These are phyloP conservation scores for Leptoclinus maculatus DNA, from an alignment of 2,797 vertebrate genomes.

Conservation along the genomic window DNA sequence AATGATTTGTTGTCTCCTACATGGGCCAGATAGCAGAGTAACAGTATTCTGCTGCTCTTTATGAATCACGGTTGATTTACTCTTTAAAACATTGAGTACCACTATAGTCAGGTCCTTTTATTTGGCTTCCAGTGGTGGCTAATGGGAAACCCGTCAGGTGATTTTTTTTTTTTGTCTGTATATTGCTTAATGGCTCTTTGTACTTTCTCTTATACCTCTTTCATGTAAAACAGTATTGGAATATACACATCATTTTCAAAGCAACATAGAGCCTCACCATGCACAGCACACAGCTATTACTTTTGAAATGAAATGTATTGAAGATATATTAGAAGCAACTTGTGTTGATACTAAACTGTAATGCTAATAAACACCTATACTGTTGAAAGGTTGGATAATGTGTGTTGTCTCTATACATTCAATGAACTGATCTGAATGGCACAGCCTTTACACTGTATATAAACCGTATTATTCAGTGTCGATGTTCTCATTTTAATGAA, in stretches of 20 bases:
- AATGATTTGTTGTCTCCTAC: not conserved
- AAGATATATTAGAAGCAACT: constrained; percentile 47
- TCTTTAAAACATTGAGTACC: constrained; percentile 30
- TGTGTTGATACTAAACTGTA: constrained; percentile 56
- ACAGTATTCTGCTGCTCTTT: not conserved
- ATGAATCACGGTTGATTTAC: constrained; percentile 52
- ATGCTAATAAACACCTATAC: constrained; percentile 66
- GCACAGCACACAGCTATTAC: constrained; percentile 34
- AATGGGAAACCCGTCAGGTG: constrained; percentile 19
- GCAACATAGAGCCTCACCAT: not conserved
- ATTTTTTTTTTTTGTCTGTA: constrained; percentile 35
- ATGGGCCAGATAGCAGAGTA: not conserved
- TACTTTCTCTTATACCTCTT: constrained; percentile 42
- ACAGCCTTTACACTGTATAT: not conserved
- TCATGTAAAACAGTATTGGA: constrained; percentile 41
- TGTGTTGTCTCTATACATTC: constrained; percentile 11
- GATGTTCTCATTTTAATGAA: not conserved
- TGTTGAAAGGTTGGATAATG: constrained; percentile 15
- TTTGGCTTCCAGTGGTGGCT: constrained; percentile 38
- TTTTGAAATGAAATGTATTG: constrained; percentile 54
- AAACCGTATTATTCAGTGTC: constrained; percentile 30
- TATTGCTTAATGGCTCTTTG: constrained; percentile 48
- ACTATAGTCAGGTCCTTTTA: constrained; percentile 2
- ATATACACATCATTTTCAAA: constrained; percentile 33
- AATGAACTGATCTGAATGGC: not conserved